These are phyloP conservation scores for Biston betularia DNA, from an alignment of 2,888 invertebrate species.

Conservation along the genomic window DNA sequence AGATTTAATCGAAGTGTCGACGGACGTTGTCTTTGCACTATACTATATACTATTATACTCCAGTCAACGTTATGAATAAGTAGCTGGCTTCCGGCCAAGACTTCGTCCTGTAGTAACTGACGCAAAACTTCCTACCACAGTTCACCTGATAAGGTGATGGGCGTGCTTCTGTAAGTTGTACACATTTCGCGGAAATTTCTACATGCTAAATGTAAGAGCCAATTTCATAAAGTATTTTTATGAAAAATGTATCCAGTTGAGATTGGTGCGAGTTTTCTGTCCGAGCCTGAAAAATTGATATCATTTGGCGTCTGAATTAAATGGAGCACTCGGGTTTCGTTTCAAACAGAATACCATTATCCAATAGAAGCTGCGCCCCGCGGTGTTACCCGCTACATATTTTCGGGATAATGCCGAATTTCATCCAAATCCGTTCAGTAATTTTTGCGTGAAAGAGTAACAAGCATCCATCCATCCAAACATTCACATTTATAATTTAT, in stretches of 20 bases:
- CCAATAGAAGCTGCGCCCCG: too few species aligned
- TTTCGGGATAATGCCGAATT: too few species aligned
- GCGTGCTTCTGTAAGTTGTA: not conserved
- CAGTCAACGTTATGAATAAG: slow-evolving; percentile 37
- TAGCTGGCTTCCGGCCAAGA: slow-evolving; percentile 39
- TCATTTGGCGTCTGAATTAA: slow-evolving; percentile 23
- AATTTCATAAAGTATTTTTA: slow-evolving; percentile 16
- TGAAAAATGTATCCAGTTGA: not conserved
- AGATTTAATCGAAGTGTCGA: slow-evolving; percentile 45
- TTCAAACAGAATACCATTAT: too few species aligned
- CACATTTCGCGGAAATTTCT: slow-evolving; percentile 4
- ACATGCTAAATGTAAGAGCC: slow-evolving; percentile 2
- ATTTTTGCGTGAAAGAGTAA: too few species aligned
- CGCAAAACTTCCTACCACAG: not conserved
- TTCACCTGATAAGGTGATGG: not conserved
- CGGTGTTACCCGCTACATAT: too few species aligned
- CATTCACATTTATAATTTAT: too few species aligned
- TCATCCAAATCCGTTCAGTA: too few species aligned
- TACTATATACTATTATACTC: slow-evolving; percentile 40
- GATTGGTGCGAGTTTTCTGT: not conserved
- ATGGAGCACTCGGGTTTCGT: slow-evolving; percentile 19
- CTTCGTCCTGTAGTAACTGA: slow-evolving; percentile 20
- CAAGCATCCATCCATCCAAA: too few species aligned
- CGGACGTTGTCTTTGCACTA: slow-evolving; percentile 47
- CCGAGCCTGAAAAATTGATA: slow-evolving; percentile 25